Conservation (phyloP, 1,140 invertebrate genomes). For the Bombus soroeensis region DNA sequence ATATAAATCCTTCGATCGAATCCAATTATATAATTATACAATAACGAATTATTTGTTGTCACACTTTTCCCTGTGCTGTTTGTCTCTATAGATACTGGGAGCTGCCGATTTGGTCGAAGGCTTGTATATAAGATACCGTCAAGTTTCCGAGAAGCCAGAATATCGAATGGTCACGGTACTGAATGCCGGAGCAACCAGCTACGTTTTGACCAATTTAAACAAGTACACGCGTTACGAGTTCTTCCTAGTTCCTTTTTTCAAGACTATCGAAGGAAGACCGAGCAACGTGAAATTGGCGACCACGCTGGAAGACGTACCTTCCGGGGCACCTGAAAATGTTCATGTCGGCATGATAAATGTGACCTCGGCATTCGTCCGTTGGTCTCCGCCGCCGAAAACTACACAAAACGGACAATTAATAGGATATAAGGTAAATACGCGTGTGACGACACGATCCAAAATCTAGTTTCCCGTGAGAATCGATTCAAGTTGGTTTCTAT, state of each 20-base stretch:
- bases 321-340: conserved; percentile 91
- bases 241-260: conserved; percentile 94
- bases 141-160: conserved; percentile 87
- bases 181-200: conserved; percentile 86
- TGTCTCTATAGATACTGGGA: conserved; percentile 81
- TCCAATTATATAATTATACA: too few relatives aligned
- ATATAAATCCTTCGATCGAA: too few relatives aligned
- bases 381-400: conserved; percentile 90
- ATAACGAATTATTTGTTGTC: too few relatives aligned
- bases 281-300: conserved; percentile 88
- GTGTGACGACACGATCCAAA: too few relatives aligned
- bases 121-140: conserved; percentile 95
- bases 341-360: conserved; percentile 92
- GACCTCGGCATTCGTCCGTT: conserved; percentile 90
- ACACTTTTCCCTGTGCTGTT: background rate
- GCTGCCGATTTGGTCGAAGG: conserved; percentile 89
- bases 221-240: conserved; percentile 95
- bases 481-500: background rate
- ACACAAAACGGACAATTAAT: conserved; percentile 92
- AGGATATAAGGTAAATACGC: conserved; percentile 88
- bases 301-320: conserved; percentile 88
- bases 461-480: too few relatives aligned
- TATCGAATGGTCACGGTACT: conserved; percentile 89
- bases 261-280: conserved; percentile 91
- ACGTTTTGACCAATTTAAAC: conserved; percentile 88